phyloP scores from a whole-genome alignment of 1,140 invertebrate species.

The Aphis gossypii region DNA sequence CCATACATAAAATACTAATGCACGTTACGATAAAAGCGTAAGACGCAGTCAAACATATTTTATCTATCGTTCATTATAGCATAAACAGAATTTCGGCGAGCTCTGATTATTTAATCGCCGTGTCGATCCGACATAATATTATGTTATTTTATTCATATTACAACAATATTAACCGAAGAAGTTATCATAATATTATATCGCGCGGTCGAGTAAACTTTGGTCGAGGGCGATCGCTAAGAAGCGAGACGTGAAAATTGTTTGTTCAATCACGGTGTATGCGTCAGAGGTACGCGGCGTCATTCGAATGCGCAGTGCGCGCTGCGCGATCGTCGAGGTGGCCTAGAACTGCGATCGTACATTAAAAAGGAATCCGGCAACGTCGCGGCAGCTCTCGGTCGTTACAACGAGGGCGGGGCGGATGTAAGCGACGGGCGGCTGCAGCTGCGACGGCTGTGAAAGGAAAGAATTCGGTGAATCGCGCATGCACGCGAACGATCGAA shows the following conservation, averaged over 20 bases:
- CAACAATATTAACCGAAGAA: too few species aligned
- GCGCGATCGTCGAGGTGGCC: not conserved
- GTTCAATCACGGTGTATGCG: not conserved
- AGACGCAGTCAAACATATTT: not conserved
- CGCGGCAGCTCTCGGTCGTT: not conserved
- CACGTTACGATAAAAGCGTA: not conserved
- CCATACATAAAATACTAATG: not conserved
- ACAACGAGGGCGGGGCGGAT: not conserved
- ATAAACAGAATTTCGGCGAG: not conserved
- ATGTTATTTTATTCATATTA: too few species aligned
- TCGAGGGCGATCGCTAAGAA: not conserved
- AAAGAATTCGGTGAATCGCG: not conserved
- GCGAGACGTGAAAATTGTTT: accelerated
- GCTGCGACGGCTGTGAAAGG: not conserved
- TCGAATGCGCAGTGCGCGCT: not conserved
- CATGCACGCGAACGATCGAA: not conserved
- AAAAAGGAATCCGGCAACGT: not conserved
- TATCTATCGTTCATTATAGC: not conserved
- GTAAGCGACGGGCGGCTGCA: too few species aligned
- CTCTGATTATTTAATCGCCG: not conserved
- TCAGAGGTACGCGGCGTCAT: too few species aligned
- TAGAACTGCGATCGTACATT: too few species aligned
- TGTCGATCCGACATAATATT: not conserved
- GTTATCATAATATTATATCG: too few species aligned
- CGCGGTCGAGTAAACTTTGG: not conserved